phyloP scores from a whole-genome alignment of 2,888 invertebrate species.

The Abrostola triplasia region DNA sequence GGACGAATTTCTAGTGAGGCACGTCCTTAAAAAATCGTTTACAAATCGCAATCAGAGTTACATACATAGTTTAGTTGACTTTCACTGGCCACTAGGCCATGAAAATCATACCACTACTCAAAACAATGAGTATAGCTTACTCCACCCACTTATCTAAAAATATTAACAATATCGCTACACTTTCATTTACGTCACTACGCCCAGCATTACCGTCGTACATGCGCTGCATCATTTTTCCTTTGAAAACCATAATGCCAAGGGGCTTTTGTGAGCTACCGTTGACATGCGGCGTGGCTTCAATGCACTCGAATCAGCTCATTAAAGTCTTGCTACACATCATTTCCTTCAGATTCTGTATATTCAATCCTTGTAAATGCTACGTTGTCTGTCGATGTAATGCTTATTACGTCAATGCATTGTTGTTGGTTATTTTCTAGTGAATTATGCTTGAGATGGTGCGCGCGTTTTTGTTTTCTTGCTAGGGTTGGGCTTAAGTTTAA shows the following conservation, averaged over 20 bases:
- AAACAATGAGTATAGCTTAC: background rate
- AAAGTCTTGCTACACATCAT: conserved; percentile 74
- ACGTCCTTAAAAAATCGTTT: too few species aligned
- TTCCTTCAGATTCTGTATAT: conserved; percentile 75
- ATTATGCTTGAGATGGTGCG: conserved; percentile 23
- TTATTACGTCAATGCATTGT: conserved; percentile 60
- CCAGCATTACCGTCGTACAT: conserved; percentile 8
- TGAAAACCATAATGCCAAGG: conserved; percentile 69
- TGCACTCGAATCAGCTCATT: conserved; percentile 78
- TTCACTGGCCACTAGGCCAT: too few species aligned
- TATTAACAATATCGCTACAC: conserved; percentile 4
- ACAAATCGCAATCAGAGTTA: too few species aligned
- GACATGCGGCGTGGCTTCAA: conserved; percentile 65
- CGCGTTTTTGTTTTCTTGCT: conserved; percentile 8
- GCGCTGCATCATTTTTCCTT: conserved; percentile 68
- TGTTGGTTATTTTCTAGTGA: conserved; percentile 22
- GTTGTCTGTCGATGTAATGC: conserved; percentile 59
- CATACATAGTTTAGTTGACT: too few species aligned
- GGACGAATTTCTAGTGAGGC: too few species aligned
- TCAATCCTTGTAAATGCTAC: conserved; percentile 57
- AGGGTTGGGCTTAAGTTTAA: conserved; percentile 1
- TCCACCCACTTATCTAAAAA: background rate
- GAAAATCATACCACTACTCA: background rate
- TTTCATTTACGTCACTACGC: conserved; percentile 40
- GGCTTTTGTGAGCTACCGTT: conserved; percentile 63